Percentiles rank a stretch among this genome's conserved stretches.
Conservation (phyloP, 2,888 invertebrate genomes). For the Apomyelois bistriatella region DNA sequence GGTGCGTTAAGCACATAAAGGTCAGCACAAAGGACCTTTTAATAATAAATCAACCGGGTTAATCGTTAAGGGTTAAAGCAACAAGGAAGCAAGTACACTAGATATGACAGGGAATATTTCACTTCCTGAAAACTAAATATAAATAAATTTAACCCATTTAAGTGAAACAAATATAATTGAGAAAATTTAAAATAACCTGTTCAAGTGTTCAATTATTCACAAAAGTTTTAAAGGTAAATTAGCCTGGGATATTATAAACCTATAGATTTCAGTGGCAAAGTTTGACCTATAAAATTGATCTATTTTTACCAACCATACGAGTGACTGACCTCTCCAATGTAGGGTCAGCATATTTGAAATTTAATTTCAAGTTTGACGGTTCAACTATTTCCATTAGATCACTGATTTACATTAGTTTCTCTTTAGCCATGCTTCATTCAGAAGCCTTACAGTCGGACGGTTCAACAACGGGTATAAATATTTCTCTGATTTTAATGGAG, state of each 20-base stretch:
- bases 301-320: neutral
- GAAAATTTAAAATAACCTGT: too few species aligned
- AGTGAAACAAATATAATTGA: too few species aligned
- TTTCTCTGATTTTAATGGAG: too few species aligned
- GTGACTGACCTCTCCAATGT: neutral
- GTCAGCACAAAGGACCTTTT: conserved; percentile 44
- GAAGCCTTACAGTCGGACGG: neutral
- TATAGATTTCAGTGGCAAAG: neutral
- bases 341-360: conserved; percentile 4
- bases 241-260: neutral
- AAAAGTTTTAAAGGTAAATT: too few species aligned
- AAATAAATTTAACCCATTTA: too few species aligned
- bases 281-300: neutral
- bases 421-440: neutral
- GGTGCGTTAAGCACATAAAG: conserved; percentile 43
- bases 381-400: conserved; percentile 1
- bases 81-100: neutral
- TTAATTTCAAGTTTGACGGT: neutral
- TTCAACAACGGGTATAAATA: neutral
- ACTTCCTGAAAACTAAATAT: too few species aligned
- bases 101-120: neutral
- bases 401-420: conserved; percentile 2
- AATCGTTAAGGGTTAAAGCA: conserved; percentile 31
- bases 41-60: conserved; percentile 55
- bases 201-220: too few species aligned